These are phyloP conservation scores for Lethrus apterus DNA, from an alignment of 1,140 invertebrate species.

Conservation along the genomic window DNA sequence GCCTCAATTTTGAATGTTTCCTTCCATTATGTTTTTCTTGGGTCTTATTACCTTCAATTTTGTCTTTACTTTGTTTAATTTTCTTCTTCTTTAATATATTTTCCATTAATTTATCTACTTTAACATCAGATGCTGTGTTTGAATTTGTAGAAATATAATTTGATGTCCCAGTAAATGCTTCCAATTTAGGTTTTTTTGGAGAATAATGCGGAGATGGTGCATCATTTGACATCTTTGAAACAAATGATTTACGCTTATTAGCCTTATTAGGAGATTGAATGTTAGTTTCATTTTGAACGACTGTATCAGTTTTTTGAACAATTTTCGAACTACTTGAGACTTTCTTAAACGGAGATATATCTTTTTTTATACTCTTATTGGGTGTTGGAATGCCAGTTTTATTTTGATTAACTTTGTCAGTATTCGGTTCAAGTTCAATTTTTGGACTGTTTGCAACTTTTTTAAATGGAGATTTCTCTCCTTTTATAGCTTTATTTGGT, in stretches of 20 bases:
- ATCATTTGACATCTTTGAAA: not conserved
- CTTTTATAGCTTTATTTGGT: no score
- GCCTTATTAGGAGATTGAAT: no score
- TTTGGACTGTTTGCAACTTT: no score
- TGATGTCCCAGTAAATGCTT: not conserved
- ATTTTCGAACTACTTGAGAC: no score
- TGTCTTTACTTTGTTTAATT: not conserved
- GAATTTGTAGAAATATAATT: constrained; percentile 4
- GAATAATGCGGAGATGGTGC: not conserved
- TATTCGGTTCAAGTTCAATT: no score
- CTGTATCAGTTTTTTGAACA: no score
- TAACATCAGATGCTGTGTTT: not conserved
- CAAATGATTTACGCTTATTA: constrained; percentile 7
- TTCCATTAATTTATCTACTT: not conserved
- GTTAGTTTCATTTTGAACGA: no score
- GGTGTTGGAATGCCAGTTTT: no score
- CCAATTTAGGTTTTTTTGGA: constrained; percentile 6
- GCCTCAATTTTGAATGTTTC: not conserved
- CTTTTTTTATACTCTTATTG: no score
- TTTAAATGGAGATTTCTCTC: no score
- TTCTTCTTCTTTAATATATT: constrained; percentile 5
- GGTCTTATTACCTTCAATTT: not conserved
- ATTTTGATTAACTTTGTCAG: no score
- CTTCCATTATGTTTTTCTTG: not conserved
- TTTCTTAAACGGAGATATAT: no score